Evolutionary conservation across 2,113 vertebrate species (phyloP).

Genomic region (Dasypus novemcinctus): DNA sequence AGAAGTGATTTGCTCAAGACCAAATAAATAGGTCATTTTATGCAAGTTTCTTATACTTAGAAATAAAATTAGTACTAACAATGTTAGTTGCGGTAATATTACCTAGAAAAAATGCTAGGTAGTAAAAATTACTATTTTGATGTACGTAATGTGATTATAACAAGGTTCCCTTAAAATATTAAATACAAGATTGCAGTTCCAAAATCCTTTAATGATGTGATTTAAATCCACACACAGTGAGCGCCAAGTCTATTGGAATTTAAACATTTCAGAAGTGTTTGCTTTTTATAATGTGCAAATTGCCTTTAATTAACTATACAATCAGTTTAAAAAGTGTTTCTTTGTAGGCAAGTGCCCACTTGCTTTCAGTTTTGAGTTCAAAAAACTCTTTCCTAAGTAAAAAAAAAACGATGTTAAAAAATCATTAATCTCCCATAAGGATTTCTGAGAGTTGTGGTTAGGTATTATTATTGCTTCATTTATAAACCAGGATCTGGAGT

Average conservation of each 20-base stretch:
- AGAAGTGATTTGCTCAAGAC: background rate
- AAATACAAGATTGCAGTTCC: background rate
- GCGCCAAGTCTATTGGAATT: background rate
- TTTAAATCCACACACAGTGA: background rate
- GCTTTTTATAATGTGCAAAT: background rate
- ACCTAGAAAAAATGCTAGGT: background rate
- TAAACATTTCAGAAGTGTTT: background rate
- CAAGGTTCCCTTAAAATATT: constrained; percentile 7
- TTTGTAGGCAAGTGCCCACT: background rate
- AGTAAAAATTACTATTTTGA: background rate
- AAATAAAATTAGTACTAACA: background rate
- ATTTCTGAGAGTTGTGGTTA: background rate
- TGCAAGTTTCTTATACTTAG: background rate
- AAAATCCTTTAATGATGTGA: background rate
- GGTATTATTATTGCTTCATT: constrained; percentile 55
- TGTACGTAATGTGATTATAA: background rate
- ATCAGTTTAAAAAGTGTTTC: background rate
- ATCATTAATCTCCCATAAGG: constrained; percentile 17
- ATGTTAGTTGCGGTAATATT: background rate
- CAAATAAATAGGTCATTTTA: background rate
- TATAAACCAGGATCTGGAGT: constrained; percentile 41
- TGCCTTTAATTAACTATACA: background rate
- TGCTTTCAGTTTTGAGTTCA: background rate
- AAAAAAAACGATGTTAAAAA: constrained; percentile 50
- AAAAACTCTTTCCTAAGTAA: constrained; percentile 8